Evolutionary conservation across 2,113 vertebrate genomes (phyloP).

Genomic region (Bubo bubo): DNA sequence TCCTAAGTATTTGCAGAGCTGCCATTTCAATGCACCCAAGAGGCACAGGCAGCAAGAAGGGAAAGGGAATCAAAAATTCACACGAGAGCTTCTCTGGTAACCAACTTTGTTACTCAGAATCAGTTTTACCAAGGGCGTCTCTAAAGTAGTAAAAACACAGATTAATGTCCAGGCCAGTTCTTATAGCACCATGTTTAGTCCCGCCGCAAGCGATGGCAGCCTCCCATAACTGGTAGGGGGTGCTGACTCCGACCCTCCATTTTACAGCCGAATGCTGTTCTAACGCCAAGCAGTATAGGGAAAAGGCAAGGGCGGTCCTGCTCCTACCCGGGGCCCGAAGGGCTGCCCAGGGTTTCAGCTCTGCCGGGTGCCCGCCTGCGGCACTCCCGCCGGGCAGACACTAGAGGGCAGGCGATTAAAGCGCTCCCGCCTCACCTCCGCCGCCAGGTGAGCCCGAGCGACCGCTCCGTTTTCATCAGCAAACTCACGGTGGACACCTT

Average conservation of each 20-base stretch:
- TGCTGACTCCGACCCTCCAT: neutral
- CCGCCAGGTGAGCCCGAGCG: rapidly evolving
- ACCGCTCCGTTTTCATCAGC: rapidly evolving
- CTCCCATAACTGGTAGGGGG: neutral
- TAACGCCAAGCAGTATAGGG: neutral
- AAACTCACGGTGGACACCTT: neutral
- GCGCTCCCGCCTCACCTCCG: neutral
- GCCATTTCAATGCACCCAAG: neutral
- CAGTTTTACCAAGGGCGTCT: neutral
- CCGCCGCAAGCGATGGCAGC: neutral
- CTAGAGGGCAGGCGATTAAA: neutral
- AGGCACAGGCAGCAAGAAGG: neutral
- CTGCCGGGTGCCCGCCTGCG: neutral
- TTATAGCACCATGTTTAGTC: slow-evolving; percentile 16
- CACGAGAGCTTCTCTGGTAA: neutral
- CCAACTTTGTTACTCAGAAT: neutral
- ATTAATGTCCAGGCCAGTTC: neutral
- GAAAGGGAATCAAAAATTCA: neutral
- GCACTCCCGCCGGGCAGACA: neutral
- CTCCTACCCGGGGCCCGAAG: rapidly evolving
- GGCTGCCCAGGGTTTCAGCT: neutral
- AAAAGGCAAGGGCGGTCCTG: neutral
- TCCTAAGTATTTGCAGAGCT: neutral
- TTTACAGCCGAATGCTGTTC: neutral
- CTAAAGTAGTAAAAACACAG: neutral